A percentile compares a stretch with the other conserved stretches of the same genome.
Evolutionary conservation across 2,113 vertebrate genomes (phyloP).

Genomic region (Peromyscus californicus): DNA sequence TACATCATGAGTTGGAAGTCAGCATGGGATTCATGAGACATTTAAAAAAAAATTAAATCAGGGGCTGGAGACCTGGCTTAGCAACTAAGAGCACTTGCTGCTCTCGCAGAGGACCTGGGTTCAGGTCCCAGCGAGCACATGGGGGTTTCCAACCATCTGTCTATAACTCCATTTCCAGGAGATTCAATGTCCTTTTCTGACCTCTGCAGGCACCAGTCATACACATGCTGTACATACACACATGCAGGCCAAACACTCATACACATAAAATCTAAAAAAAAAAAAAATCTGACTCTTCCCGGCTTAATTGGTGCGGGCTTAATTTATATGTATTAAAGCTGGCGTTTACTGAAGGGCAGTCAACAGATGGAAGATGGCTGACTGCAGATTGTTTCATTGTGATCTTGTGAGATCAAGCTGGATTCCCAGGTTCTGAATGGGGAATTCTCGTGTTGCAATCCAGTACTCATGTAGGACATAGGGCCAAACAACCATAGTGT

Average conservation of each 20-base stretch:
- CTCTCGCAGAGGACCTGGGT: neutral
- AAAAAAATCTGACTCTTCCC: neutral
- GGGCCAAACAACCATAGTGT: neutral
- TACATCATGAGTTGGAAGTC: neutral
- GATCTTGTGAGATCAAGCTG: neutral
- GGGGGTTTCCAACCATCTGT: neutral
- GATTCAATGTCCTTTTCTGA: too few species aligned
- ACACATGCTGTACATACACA: neutral
- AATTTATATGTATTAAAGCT: conserved; percentile 14
- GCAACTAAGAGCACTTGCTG: too few species aligned
- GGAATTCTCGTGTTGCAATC: neutral
- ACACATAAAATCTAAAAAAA: neutral
- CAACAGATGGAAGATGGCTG: neutral
- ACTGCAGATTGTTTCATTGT: neutral
- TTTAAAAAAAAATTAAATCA: neutral
- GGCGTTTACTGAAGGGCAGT: neutral
- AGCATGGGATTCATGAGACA: neutral
- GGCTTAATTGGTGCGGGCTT: neutral
- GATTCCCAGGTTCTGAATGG: neutral
- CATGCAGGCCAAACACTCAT: neutral
- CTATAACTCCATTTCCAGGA: neutral
- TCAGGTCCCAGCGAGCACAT: neutral
- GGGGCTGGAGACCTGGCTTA: neutral
- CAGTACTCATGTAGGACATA: neutral
- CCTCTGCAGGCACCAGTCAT: too few species aligned